Percentiles rank a stretch among this genome's conserved stretches.
These are phyloP conservation scores for Ormyrus nitidulus DNA, from an alignment of 2,888 invertebrate genomes.

Conservation along the genomic window DNA sequence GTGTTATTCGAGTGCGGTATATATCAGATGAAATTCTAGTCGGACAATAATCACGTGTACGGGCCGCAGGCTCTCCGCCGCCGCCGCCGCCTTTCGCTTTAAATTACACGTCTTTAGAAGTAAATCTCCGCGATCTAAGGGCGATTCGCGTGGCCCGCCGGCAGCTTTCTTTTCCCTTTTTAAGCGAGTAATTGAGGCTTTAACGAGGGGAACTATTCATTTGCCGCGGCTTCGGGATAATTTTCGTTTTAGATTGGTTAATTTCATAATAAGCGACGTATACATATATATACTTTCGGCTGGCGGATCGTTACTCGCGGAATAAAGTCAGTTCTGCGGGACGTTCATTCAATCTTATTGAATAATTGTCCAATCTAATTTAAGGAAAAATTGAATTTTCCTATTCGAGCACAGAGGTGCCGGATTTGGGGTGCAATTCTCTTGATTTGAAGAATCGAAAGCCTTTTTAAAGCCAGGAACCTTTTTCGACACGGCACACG, in stretches of 20 bases:
- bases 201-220: not conserved
- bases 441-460: no score
- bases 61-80: not conserved
- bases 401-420: no score
- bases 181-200: not conserved
- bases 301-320: no score
- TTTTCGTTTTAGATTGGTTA: not conserved
- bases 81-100: not conserved
- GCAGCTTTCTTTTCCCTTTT: not conserved
- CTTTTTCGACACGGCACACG: no score
- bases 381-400: no score
- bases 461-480: no score
- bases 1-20: conserved; percentile 39
- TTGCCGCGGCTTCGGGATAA: not conserved
- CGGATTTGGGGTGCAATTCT: no score
- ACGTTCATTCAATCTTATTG: no score
- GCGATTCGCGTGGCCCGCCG: no score
- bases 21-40: conserved; percentile 45
- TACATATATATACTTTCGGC: not conserved
- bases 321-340: no score
- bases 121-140: not conserved
- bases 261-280: not conserved
- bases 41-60: conserved; percentile 35
- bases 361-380: no score
- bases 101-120: conserved; percentile 22